Conservation (phyloP, 2,113 vertebrate species). For the Oreochromis niloticus region DNA sequence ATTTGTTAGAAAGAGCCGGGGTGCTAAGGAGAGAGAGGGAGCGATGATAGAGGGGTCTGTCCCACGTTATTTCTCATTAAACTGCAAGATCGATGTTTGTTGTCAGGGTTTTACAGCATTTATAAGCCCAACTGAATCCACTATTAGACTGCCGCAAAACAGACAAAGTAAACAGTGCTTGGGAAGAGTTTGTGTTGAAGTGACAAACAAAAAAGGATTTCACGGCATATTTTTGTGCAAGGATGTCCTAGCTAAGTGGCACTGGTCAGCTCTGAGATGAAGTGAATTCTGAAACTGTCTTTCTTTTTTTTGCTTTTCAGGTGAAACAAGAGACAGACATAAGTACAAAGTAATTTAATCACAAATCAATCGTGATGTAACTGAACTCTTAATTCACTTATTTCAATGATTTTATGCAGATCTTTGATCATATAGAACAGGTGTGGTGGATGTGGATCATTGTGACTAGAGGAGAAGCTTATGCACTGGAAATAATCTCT, state of each 20-base stretch:
- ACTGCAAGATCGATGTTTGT: slow-evolving; percentile 45
- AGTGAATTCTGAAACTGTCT: background rate
- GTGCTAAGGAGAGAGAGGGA: background rate
- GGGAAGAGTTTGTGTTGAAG: background rate
- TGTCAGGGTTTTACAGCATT: slow-evolving; percentile 38
- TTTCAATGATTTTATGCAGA: background rate
- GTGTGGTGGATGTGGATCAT: background rate
- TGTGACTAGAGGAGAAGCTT: background rate
- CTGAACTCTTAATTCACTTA: background rate
- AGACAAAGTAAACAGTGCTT: background rate
- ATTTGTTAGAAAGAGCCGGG: background rate
- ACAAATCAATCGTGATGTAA: background rate
- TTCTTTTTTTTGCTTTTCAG: background rate
- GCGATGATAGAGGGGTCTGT: background rate
- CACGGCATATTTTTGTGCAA: background rate
- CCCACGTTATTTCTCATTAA: slow-evolving; percentile 37
- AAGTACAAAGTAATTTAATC: background rate
- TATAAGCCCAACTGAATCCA: slow-evolving; percentile 39
- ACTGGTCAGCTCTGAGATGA: background rate
- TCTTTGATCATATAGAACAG: background rate
- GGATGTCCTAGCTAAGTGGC: background rate
- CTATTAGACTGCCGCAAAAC: background rate
- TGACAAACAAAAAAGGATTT: background rate
- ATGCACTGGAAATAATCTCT: background rate
- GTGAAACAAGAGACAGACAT: background rate